phyloP scores from a whole-genome alignment of 1,140 invertebrate genomes.

The Chrysoperla carnea region DNA sequence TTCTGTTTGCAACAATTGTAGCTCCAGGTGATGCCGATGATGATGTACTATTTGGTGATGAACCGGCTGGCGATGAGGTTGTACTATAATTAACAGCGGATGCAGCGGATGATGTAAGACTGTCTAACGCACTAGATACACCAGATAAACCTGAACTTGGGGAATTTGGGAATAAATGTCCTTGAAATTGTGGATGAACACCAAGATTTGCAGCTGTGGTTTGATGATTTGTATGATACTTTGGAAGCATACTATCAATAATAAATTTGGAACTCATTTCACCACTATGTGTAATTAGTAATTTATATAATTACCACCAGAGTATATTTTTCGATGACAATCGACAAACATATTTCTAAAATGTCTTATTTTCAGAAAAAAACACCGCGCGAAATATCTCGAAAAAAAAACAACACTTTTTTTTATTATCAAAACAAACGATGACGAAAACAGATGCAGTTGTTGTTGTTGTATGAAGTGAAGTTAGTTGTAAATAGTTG shows the following conservation, averaged over 20 bases:
- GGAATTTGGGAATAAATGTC: no score
- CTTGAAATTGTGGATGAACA: slow-evolving; percentile 6
- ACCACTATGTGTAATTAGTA: no score
- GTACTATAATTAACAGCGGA: slow-evolving; percentile 1
- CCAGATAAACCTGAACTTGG: slow-evolving; percentile 15
- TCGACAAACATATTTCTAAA: no score
- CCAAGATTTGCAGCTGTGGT: slow-evolving; percentile 34
- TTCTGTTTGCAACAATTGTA: slow-evolving; percentile 47
- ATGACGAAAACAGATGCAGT: no score
- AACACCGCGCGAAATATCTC: no score
- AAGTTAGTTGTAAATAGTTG: no score
- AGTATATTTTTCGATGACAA: no score
- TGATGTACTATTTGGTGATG: slow-evolving; percentile 20
- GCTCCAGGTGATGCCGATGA: slow-evolving; percentile 35
- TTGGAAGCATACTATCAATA: slow-evolving; percentile 92
- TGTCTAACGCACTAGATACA: slow-evolving; percentile 11
- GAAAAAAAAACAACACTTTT: no score
- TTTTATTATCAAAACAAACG: no score
- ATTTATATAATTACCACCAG: no score
- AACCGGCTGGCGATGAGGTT: slow-evolving; percentile 27
- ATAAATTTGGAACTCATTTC: slow-evolving; percentile 91
- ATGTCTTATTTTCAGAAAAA: no score
- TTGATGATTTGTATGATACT: slow-evolving; percentile 56
- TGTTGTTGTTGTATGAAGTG: no score
- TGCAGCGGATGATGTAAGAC: slow-evolving; percentile 6